Percentiles rank a stretch among this genome's conserved stretches.
These are phyloP conservation scores for Phalera bucephala DNA, from an alignment of 2,888 invertebrate species.

Conservation along the genomic window DNA sequence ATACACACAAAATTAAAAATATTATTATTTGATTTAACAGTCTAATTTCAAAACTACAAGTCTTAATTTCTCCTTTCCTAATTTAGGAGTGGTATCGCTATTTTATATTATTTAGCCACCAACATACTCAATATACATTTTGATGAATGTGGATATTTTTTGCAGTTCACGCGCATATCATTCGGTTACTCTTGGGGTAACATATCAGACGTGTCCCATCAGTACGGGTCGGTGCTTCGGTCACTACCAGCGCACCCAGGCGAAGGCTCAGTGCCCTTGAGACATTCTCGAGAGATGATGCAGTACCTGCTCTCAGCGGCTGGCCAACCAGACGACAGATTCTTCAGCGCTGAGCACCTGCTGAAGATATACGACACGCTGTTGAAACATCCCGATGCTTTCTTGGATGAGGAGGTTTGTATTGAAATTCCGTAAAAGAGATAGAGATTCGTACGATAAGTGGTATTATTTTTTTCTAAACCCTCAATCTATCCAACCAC, in stretches of 20 bases:
- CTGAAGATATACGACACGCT: conserved; percentile 79
- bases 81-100: too few species aligned
- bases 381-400: conserved; percentile 81
- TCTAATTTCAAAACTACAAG: too few species aligned
- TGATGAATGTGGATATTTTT: too few species aligned
- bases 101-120: too few species aligned
- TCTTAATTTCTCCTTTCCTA: too few species aligned
- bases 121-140: too few species aligned
- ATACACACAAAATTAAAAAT: neutral
- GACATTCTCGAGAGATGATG: conserved; percentile 82
- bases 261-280: conserved; percentile 85
- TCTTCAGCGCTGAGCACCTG: conserved; percentile 85
- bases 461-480: neutral
- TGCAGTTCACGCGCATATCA: conserved; percentile 67
- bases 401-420: conserved; percentile 88
- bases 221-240: conserved; percentile 80
- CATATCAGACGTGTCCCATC: conserved; percentile 79
- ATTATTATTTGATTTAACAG: neutral
- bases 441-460: neutral
- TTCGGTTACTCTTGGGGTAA: conserved; percentile 86
- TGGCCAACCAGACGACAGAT: conserved; percentile 53
- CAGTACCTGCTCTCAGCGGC: conserved; percentile 71
- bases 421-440: neutral
- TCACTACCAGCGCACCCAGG: conserved; percentile 83
- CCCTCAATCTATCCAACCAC: too few species aligned